Base-by-base conservation (phyloP, 2,888 invertebrate genomes). In the Polydrusus pterygomalis region DNA sequence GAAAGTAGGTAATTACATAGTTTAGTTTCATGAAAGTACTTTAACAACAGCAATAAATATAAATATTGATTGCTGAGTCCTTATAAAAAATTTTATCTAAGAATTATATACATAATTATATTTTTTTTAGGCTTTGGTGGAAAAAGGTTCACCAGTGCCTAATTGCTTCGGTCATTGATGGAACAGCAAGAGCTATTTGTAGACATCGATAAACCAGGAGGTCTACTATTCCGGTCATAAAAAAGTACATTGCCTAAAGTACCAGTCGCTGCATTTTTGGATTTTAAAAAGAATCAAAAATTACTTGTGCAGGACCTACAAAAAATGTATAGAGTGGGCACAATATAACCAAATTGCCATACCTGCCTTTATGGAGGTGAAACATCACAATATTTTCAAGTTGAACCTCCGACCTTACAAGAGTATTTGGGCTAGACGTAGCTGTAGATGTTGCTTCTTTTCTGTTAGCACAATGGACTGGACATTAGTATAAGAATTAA, bases 111-210 rank as follows among this genome's bases (percentile, higher is more conserved):
- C 40, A 40, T 40, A 11, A 11, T 7, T 11, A 40, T 40, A 49
- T 49, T 49, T 49, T 18, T 49, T 49, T 18, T 18, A 49, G 49
- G 49, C 49, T 49, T 8, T 49, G 6, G 25, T 25, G 25, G 25
- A 25, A 25, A 25, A 25, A 25, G 25, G 25, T 25, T 25, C 25
- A 25, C 25, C 78, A 54, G 20, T 80, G 9, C 49, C 67, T 30
- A 77, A 78, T 65, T 80, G 79, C 67, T 80, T 79, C 74, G 77
- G 77, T 80, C 65, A 78, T 78, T 54, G 79, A 80, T 72, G 79
- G 79, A 18, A 80, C 79, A 25, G 64, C 77, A 6, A 63, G 79
- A 63, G 45, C 75, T 13, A 80, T 80, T 51, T 80, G 75, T 49
- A 47, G 78, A 70, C 77, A 25, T 65, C 72, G 34, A 49, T 74